phyloP scores from a whole-genome alignment of 2,113 vertebrate species.

The Tinamus guttatus region DNA sequence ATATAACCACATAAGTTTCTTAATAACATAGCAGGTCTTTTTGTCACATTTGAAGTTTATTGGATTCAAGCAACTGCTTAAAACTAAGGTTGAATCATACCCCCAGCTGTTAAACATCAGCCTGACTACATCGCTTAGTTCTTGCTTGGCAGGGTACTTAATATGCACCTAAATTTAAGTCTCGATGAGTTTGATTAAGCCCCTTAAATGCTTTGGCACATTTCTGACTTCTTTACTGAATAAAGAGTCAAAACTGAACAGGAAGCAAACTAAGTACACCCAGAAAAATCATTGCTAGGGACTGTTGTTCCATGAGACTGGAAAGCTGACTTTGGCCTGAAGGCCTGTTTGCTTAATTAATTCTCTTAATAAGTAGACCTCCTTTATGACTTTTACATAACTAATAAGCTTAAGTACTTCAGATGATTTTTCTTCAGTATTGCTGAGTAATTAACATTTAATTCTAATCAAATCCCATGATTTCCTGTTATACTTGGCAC shows the following conservation, averaged over 20 bases:
- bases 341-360: constrained; percentile 52
- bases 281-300: constrained; percentile 1
- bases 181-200: constrained; percentile 10
- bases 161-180: neutral
- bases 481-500: constrained; percentile 18
- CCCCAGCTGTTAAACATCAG: neutral
- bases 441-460: constrained; percentile 64
- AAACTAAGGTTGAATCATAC: neutral
- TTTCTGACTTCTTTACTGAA: constrained; percentile 9
- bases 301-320: neutral
- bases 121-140: neutral
- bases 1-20: neutral
- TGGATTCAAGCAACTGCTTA: neutral
- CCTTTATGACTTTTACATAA: constrained; percentile 41
- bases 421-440: constrained; percentile 51
- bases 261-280: neutral
- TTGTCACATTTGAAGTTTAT: neutral
- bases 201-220: neutral
- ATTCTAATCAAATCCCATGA: constrained; percentile 40
- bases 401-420: constrained; percentile 35
- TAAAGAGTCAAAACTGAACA: neutral
- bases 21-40: neutral
- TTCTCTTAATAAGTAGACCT: constrained; percentile 37
- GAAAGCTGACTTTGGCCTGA: constrained; percentile 57
- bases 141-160: neutral